Percentiles rank a stretch among this genome's conserved stretches.
Conservation (phyloP, 92 coral and sea anemone species). For the Hydrozoanthus gracilis region DNA sequence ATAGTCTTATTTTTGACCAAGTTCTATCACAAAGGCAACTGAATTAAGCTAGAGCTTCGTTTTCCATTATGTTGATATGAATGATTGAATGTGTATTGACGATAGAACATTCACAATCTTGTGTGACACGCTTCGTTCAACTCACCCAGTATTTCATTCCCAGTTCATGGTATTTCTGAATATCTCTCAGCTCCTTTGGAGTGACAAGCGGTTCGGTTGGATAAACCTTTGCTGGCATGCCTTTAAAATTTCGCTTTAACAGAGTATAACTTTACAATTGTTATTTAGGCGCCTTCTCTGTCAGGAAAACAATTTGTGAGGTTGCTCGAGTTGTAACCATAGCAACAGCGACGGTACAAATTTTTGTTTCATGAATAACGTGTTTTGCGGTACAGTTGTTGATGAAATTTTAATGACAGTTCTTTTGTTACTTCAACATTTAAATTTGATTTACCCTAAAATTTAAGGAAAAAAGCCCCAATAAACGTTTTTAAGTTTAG, state of each 20-base stretch:
- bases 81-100: not conserved
- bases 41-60: too few species aligned
- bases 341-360: not conserved
- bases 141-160: constrained; percentile 91
- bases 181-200: constrained; percentile 81
- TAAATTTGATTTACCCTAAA: not conserved
- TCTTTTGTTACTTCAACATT: not conserved
- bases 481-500: not conserved
- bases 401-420: not conserved
- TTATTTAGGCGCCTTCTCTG: too few species aligned
- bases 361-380: not conserved
- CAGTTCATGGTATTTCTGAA: constrained; percentile 87
- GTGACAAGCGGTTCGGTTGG: constrained; percentile 59
- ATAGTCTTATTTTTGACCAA: too few species aligned
- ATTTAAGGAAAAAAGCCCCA: not conserved
- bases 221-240: constrained; percentile 62
- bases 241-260: not conserved
- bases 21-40: too few species aligned
- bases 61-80: too few species aligned
- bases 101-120: too few species aligned
- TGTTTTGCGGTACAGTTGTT: not conserved
- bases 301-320: too few species aligned
- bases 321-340: not conserved
- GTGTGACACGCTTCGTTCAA: not conserved
- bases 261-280: not conserved